Percentiles rank a stretch among this genome's conserved stretches.
Conservation (phyloP, 2,888 invertebrate genomes). For the Arctia plantaginis region DNA sequence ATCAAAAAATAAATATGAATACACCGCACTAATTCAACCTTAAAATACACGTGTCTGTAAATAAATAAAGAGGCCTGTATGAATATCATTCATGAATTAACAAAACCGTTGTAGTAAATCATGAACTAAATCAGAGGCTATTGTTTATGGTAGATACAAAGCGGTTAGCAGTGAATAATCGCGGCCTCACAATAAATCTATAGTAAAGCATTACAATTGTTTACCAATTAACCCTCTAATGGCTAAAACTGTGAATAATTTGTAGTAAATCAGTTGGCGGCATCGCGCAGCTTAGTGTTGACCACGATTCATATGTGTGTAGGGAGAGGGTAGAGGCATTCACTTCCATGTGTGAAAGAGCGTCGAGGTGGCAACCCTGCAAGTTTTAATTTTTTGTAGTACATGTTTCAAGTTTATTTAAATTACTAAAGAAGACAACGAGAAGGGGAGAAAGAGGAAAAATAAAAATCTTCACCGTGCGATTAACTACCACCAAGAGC, state of each 20-base stretch:
- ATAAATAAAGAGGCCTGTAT: neutral
- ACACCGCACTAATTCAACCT: neutral
- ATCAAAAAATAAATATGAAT: neutral
- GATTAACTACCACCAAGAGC: neutral
- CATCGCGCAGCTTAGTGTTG: constrained; percentile 38
- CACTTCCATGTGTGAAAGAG: neutral
- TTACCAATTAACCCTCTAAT: constrained; percentile 47
- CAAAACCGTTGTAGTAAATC: constrained; percentile 4
- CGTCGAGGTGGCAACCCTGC: neutral
- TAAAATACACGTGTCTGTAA: neutral
- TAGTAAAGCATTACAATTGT: constrained; percentile 44
- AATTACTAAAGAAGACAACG: neutral
- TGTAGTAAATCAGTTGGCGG: constrained; percentile 43
- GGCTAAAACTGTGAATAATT: constrained; percentile 55
- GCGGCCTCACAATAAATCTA: constrained; percentile 47
- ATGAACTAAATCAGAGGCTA: constrained; percentile 19
- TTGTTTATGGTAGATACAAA: constrained; percentile 12
- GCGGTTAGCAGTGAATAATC: constrained; percentile 33
- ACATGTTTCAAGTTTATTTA: neutral
- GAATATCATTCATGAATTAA: constrained; percentile 9
- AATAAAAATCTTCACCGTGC: neutral
- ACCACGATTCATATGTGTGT: constrained; percentile 30
- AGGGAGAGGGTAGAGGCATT: constrained; percentile 4
- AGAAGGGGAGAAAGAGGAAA: neutral
- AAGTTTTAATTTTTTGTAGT: neutral